Base-by-base conservation (phyloP, 2,888 invertebrate genomes). In the Cosmia trapezina region DNA sequence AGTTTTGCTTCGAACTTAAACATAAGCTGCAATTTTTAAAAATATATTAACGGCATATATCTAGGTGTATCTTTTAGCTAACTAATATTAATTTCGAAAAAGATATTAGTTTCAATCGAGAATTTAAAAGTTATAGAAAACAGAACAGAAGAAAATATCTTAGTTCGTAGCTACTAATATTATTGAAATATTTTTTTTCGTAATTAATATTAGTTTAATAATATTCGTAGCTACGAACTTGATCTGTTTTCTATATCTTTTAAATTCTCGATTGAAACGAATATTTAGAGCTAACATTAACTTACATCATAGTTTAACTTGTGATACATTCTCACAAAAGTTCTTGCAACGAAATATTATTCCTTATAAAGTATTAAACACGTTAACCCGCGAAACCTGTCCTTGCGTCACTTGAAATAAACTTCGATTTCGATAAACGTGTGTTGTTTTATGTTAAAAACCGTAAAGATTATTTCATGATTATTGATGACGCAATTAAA, bases 371-470 rank as follows among this genome's bases (percentile, higher is more conserved):
- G 62, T 73, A n/a, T 11, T 17, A 4, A 33, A n/a, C 45, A 12
- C 5, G 1, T 19, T 3, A 43, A 22, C 43, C n/a, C 12, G 28
- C 6, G 28, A 45, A 57, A 51, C 43, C 11, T 9, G 41, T 17
- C 6, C 2, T 9, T 19, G 11, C 28, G 51, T 57, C 49, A 47
- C 47, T 22, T 37, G 0, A 51, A n/a, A 59, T 2, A 28, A 63
- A 59, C 41, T 33, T 7, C 41, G 7, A 41, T 37, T 43, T 49
- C 47, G 33, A 76, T 72, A 72, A 64, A 59, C n/a, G 59, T 43
- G 33, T 49, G 49, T 60, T 79, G 63, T 80, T 80, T 60, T n/a
- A 14, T 63, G 62, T 47, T 33, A 17, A 59, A 33, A 59, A 33
- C 59, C 45, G 41, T 64, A 47, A 49, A 22, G 49, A 53, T 73